Conservation (phyloP, 2,113 vertebrate genomes). For the Ptychochromis oligacanthus region DNA sequence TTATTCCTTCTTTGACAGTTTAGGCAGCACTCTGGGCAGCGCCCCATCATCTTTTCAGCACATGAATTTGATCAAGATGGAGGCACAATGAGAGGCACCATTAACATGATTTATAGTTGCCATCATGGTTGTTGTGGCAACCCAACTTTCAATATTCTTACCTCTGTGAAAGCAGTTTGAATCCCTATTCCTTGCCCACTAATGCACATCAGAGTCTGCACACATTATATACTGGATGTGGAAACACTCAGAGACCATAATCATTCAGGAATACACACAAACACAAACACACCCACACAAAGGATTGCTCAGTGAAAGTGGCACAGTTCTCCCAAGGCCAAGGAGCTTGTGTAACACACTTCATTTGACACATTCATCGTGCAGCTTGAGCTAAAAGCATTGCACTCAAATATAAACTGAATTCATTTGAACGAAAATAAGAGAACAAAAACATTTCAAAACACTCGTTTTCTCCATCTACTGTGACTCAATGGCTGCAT, state of each 20-base stretch:
- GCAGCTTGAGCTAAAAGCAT: slow-evolving; percentile 63
- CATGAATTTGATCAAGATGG: slow-evolving; percentile 81
- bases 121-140: slow-evolving; percentile 83
- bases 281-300: slow-evolving; percentile 21
- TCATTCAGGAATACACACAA: slow-evolving; percentile 23
- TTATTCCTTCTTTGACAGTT: slow-evolving; percentile 35
- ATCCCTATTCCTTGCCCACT: slow-evolving; percentile 43
- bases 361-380: slow-evolving; percentile 68
- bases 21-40: slow-evolving; percentile 28
- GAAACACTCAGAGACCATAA: slow-evolving; percentile 27
- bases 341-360: slow-evolving; percentile 72
- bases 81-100: slow-evolving; percentile 79
- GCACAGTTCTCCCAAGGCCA: slow-evolving; percentile 42
- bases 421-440: slow-evolving; percentile 65
- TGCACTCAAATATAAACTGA: slow-evolving; percentile 61
- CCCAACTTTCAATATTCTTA: slow-evolving; percentile 61
- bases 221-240: slow-evolving; percentile 13
- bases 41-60: slow-evolving; percentile 57
- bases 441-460: slow-evolving; percentile 65
- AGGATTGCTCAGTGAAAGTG: slow-evolving; percentile 33
- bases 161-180: slow-evolving; percentile 53
- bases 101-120: slow-evolving; percentile 84
- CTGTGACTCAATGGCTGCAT: slow-evolving; percentile 17
- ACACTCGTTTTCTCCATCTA: slow-evolving; percentile 26
- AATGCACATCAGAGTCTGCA: slow-evolving; percentile 37